Base-by-base conservation (phyloP, 92 coral and sea anemone species). In the Ricordea florida region DNA sequence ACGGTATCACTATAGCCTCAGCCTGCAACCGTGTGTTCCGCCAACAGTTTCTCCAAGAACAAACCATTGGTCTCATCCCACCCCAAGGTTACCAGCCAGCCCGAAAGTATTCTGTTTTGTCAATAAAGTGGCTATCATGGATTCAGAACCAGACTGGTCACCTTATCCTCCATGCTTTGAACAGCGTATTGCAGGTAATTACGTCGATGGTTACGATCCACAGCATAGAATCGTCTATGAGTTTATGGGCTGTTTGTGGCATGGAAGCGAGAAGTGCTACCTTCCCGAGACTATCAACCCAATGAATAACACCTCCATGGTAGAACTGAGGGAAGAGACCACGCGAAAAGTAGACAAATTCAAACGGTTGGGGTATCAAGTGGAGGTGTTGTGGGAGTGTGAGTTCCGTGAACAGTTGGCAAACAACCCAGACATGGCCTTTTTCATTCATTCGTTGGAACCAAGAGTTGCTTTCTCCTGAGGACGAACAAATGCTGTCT, bases 241-340 rank as follows among this genome's bases (percentile, higher is more conserved):
- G n/a, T n/a, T n/a, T n/a, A n/a, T n/a, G n/a, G n/a, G n/a, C n/a
- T n/a, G n/a, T n/a, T n/a, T n/a, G n/a, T n/a, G n/a, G n/a, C n/a
- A n/a, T 15, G 82, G 82, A 25, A 62, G 82, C 41, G 20, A 16
- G 10, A 30, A 48, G 0, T 76, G 82, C 30, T 76, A 76, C 52
- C 15, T 65, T 20, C 20, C 52, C 21, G 49, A 51, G n/a, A 63
- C 74, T 6, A 32, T 62, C 3, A 76, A 76, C 20, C 57, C 71
- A 2, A 63, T 48, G 16, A 63, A 63, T n/a, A 9, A 42, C 6
- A 1, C 36, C 13, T 13, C 82, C 1, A 62, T 76, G 73, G 72
- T 61, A 20, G 67, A 76, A 24, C 25, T 76, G 11, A 25, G 38
- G 13, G 49, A 76, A 34, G 31, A 48, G 17, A 78, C 84, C n/a